phyloP scores from a whole-genome alignment of 92 coral and sea anemone species.

The Phenganax subtilis region DNA sequence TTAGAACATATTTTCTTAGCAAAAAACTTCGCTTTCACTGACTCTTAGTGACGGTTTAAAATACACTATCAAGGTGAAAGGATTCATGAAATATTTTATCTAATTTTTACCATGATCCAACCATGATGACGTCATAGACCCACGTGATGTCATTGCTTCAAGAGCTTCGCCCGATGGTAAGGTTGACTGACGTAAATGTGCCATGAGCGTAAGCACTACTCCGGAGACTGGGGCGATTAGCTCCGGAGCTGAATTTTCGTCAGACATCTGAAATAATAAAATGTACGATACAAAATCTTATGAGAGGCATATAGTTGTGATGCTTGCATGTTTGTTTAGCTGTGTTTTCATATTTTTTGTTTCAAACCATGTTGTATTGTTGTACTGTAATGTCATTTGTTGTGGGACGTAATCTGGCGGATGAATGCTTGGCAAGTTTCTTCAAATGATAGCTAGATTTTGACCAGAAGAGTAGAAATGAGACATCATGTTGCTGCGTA shows the following conservation, averaged over 20 bases:
- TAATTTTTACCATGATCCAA: constrained; percentile 14
- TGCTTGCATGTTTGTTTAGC: neutral
- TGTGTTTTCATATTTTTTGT: neutral
- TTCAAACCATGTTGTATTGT: too few species aligned
- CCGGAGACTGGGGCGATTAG: constrained; percentile 92
- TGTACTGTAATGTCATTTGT: too few species aligned
- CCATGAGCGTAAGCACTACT: constrained; percentile 73
- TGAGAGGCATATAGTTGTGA: neutral
- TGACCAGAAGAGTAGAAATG: too few species aligned
- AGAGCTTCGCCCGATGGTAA: constrained; percentile 52
- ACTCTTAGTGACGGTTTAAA: too few species aligned
- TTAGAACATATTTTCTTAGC: too few species aligned
- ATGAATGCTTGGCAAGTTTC: too few species aligned
- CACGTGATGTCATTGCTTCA: constrained; percentile 19
- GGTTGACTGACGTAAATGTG: constrained; percentile 83
- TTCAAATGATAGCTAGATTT: too few species aligned
- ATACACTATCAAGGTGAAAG: too few species aligned
- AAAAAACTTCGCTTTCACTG: too few species aligned
- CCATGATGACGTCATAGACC: constrained; percentile 19
- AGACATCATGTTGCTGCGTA: too few species aligned
- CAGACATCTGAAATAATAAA: constrained; percentile 61
- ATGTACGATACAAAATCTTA: neutral
- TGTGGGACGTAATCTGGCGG: too few species aligned
- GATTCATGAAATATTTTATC: neutral
- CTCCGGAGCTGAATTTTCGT: constrained; percentile 72